Percentiles rank a stretch among this genome's conserved stretches.
phyloP scores from a whole-genome alignment of 2,888 invertebrate genomes.

The Drosophila birchii region DNA sequence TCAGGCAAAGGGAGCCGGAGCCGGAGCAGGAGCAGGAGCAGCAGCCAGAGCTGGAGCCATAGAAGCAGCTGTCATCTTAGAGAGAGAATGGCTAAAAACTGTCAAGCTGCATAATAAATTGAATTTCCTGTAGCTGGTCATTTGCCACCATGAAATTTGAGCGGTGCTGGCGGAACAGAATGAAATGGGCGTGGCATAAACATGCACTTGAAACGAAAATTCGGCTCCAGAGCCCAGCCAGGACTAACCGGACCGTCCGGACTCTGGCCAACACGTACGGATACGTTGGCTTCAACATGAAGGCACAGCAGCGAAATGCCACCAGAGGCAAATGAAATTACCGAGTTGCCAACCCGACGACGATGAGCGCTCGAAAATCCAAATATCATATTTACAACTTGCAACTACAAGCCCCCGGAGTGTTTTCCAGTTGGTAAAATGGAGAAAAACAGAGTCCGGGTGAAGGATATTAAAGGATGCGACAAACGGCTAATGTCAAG shows the following conservation, averaged over 20 bases:
- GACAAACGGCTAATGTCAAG: constrained; percentile 40
- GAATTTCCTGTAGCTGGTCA: constrained; percentile 74
- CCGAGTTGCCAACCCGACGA: constrained; percentile 46
- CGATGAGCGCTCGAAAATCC: constrained; percentile 66
- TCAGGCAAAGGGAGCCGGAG: constrained; percentile 10
- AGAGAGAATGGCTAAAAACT: constrained; percentile 52
- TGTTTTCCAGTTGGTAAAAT: constrained; percentile 25
- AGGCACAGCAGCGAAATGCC: constrained; percentile 63
- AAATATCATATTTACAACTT: constrained; percentile 78
- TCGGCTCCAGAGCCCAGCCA: not conserved
- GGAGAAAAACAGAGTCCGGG: constrained; percentile 22
- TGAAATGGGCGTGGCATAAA: constrained; percentile 55
- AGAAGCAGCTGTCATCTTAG: constrained; percentile 45
- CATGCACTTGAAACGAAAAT: constrained; percentile 59
- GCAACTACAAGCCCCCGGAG: constrained; percentile 44
- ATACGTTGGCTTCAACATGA: constrained; percentile 50
- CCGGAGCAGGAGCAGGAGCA: not conserved
- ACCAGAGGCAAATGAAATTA: constrained; percentile 77
- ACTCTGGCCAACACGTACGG: constrained; percentile 62
- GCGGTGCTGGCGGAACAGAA: constrained; percentile 40
- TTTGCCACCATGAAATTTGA: constrained; percentile 59
- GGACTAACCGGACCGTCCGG: constrained; percentile 20
- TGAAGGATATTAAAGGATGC: constrained; percentile 32
- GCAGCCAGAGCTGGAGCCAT: constrained; percentile 9
- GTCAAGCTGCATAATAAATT: constrained; percentile 77